Conservation (phyloP, 2,113 vertebrate genomes). For the Pithys albifrons region DNA sequence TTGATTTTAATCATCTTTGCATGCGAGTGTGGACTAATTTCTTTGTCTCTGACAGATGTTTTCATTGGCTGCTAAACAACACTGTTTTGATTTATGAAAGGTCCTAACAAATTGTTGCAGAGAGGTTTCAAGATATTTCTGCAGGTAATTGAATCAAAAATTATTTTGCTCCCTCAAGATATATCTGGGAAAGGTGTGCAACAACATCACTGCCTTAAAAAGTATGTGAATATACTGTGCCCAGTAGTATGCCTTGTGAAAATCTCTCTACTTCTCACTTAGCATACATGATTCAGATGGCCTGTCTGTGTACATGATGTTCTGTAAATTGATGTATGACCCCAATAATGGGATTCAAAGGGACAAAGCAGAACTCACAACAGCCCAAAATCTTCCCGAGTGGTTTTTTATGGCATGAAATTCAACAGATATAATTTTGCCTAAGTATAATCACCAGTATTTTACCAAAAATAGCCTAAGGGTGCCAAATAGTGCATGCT, state of each 20-base stretch:
- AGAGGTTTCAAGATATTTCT: not conserved
- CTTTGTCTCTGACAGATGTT: conserved; percentile 57
- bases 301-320: not conserved
- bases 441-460: not conserved
- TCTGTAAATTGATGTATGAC: not conserved
- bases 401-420: not conserved
- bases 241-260: not conserved
- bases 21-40: conserved; percentile 48
- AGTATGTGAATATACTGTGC: not conserved
- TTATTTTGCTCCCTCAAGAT: not conserved
- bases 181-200: not conserved
- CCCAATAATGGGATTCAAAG: not conserved
- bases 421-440: not conserved
- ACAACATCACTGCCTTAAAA: not conserved
- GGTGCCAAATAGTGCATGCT: not conserved
- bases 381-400: not conserved
- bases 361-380: not conserved
- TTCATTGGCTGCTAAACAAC: conserved; percentile 46
- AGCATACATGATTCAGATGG: not conserved
- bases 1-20: conserved; percentile 64
- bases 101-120: conserved; percentile 4
- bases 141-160: not conserved
- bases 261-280: not conserved
- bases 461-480: not conserved
- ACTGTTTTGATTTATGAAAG: conserved; percentile 10